Base-by-base conservation (phyloP, 2,888 invertebrate genomes). In the Diaperis boleti region DNA sequence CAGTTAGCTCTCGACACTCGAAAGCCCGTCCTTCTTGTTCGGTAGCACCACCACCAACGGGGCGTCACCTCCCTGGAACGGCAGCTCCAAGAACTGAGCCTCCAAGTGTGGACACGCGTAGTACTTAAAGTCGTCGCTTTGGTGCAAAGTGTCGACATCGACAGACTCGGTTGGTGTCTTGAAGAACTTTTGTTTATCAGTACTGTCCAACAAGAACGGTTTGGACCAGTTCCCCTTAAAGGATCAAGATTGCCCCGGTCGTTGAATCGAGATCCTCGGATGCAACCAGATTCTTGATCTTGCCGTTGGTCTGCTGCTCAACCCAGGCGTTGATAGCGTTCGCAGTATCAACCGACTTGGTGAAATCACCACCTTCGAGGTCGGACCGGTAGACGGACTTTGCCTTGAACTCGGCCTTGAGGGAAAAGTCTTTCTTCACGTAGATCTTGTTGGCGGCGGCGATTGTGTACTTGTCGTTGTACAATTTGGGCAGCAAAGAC, bases 261-360 rank as follows among this genome's bases (percentile, higher is more conserved):
- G 4, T 0, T 1, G 33, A 1, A 13, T 50, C 37, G 4, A 50
- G 7, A 11, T 35, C 14, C 4, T 18, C 10, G 6, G 50, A 20
- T 11, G 18, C 10, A 5, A 50, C 18, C 37, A 50, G 20, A 26
- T 50, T 35, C 31, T 35, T 50, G 0, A 50, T 50, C 20, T 50
- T 50, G 20, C 49, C 84, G 80, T 74, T 91, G 92, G 33, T 85
- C 81, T 33, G 35, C 37, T 50, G 5, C 11, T 33, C 50, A 10
- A 47, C 29, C 47, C 47, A 47, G 13, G 5, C 11, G 10, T 47
- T 47, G 4, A 47, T 47, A 14, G 7, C 3, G 1, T 29, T 14
- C 1, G 31, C 47, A 15, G 47, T 17, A 31, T 47, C 47, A 14
- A 47, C 14, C 8, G 7, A 31, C 31, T 47, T 14, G 3, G 8